Percentiles rank a stretch among this genome's conserved stretches.
Conservation (phyloP, 1,140 invertebrate genomes). For the Macrocentrus cingulum region DNA sequence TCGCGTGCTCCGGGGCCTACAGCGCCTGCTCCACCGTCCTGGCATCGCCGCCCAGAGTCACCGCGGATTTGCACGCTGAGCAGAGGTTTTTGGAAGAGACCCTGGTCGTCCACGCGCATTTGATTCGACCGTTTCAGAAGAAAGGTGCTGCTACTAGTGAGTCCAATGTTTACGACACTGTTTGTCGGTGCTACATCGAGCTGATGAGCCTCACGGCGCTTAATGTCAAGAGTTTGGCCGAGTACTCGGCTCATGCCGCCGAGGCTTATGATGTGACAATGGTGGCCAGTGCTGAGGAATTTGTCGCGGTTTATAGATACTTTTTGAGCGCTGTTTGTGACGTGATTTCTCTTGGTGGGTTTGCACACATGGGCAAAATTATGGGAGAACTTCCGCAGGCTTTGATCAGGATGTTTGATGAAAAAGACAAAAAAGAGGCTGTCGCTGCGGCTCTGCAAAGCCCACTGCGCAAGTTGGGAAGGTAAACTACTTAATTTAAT, state of each 20-base stretch:
- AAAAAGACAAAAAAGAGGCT: constrained; percentile 64
- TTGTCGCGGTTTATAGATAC: constrained; percentile 70
- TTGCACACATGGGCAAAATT: constrained; percentile 66
- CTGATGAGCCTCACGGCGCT: constrained; percentile 70
- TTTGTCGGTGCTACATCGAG: constrained; percentile 69
- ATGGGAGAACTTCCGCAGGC: constrained; percentile 62
- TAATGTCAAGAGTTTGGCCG: constrained; percentile 68
- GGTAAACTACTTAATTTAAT: constrained; percentile 45
- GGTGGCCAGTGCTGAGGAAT: constrained; percentile 72
- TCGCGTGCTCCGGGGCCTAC: constrained; percentile 51
- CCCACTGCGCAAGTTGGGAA: constrained; percentile 63
- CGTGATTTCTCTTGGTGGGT: constrained; percentile 72
- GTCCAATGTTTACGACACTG: constrained; percentile 64
- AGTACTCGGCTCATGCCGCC: constrained; percentile 66
- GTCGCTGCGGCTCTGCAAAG: constrained; percentile 64
- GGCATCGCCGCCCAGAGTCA: constrained; percentile 48
- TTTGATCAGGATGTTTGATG: constrained; percentile 63
- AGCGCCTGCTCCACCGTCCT: constrained; percentile 51
- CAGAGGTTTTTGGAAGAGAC: constrained; percentile 72
- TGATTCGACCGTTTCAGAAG: constrained; percentile 67
- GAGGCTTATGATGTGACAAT: constrained; percentile 67
- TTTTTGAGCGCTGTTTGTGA: constrained; percentile 77
- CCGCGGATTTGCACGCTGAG: constrained; percentile 65
- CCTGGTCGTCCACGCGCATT: constrained; percentile 64
- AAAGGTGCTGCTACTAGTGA: constrained; percentile 61